Evolutionary conservation across 1,140 invertebrate genomes (phyloP).

Genomic region (Melanaphis sacchari): DNA sequence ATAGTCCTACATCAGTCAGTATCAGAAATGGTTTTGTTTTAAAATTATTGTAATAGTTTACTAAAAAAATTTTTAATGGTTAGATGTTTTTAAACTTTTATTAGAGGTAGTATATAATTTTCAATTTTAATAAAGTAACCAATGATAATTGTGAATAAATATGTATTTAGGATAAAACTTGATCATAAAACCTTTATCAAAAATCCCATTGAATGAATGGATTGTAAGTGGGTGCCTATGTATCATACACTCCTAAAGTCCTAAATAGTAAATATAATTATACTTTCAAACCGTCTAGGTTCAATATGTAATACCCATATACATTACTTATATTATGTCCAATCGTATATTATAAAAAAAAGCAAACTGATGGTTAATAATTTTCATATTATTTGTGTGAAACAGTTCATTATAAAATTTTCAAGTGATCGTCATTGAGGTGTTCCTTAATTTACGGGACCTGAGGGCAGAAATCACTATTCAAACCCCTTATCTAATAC

Average conservation of each 20-base stretch:
- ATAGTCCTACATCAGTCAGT: background rate
- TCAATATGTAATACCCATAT: background rate
- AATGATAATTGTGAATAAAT: background rate
- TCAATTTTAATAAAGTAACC: background rate
- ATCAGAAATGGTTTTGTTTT: background rate
- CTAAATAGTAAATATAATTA: background rate
- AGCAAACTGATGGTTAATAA: background rate
- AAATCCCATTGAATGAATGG: too few relatives aligned
- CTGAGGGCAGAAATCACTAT: background rate
- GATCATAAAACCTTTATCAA: too few relatives aligned
- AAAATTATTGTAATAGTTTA: background rate
- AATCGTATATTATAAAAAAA: background rate
- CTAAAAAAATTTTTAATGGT: background rate
- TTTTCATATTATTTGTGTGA: background rate
- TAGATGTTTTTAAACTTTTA: background rate
- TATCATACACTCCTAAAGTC: background rate
- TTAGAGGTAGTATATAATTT: background rate
- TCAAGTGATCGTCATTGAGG: background rate
- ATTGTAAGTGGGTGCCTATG: background rate
- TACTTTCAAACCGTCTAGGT: background rate
- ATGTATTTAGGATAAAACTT: background rate
- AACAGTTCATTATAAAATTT: background rate
- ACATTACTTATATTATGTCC: background rate
- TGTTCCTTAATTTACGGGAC: background rate
- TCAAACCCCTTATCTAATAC: background rate